A percentile compares a stretch with the other conserved stretches of the same genome.
phyloP scores from a whole-genome alignment of 2,113 vertebrate species.

The Tychaedon coryphoeus region DNA sequence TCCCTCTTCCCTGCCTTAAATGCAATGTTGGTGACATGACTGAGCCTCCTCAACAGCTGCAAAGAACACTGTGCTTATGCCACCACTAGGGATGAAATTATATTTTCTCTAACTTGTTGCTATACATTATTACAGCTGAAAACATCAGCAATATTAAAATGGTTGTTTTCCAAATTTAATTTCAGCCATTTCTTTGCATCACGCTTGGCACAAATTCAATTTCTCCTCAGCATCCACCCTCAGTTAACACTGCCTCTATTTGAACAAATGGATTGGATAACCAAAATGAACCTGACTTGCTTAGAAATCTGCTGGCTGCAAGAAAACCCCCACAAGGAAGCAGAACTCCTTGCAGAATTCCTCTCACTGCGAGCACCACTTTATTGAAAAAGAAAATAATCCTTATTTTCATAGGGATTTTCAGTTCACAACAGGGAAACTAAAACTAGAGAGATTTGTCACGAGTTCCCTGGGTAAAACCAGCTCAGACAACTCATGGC shows the following conservation, averaged over 20 bases:
- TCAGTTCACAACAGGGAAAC: neutral
- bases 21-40: neutral
- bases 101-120: neutral
- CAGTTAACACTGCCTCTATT: neutral
- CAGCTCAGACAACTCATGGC: neutral
- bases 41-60: neutral
- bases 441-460: neutral
- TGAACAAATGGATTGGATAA: neutral
- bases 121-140: neutral
- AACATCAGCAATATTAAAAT: constrained; percentile 4
- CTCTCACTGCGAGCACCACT: neutral
- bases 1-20: neutral
- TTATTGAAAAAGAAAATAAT: neutral
- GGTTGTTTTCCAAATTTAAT: neutral
- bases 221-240: neutral
- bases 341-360: neutral
- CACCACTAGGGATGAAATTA: neutral
- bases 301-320: neutral
- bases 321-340: neutral
- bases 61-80: neutral
- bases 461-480: neutral
- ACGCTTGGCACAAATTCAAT: neutral
- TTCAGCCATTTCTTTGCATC: neutral
- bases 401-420: neutral
- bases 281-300: neutral